These are phyloP conservation scores for Leucophenga montana DNA, from an alignment of 2,888 invertebrate genomes.

Conservation along the genomic window DNA sequence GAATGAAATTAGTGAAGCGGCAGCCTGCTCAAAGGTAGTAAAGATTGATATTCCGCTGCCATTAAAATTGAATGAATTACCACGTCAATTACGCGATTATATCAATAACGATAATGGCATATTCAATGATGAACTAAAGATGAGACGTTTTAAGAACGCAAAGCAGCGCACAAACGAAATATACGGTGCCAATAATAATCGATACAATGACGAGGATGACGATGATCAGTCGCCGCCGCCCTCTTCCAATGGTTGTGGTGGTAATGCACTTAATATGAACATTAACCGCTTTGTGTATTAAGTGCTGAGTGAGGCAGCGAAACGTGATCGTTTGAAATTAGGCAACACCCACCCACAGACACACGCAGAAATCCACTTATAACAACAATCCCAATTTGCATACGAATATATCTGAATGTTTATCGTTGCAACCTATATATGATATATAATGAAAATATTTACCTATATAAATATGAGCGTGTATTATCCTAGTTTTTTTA, in stretches of 20 bases:
- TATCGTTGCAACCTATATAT: constrained; percentile 16
- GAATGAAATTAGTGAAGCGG: constrained; percentile 51
- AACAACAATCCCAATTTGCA: neutral
- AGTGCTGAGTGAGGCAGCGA: constrained; percentile 32
- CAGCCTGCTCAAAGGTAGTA: constrained; percentile 60
- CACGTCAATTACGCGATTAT: constrained; percentile 68
- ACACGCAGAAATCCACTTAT: neutral
- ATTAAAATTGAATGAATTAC: constrained; percentile 67
- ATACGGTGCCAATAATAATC: constrained; percentile 43
- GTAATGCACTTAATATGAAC: constrained; percentile 68
- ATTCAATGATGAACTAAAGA: constrained; percentile 65
- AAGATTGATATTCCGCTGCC: constrained; percentile 63
- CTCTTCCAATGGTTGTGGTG: constrained; percentile 68
- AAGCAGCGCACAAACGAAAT: constrained; percentile 38
- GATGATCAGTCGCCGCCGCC: constrained; percentile 71
- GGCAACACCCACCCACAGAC: constrained; percentile 1
- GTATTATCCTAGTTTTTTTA: too few relatives aligned
- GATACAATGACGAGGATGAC: constrained; percentile 62
- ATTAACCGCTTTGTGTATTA: constrained; percentile 71
- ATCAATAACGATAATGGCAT: constrained; percentile 69
- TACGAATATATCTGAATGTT: constrained; percentile 20
- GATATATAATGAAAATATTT: constrained; percentile 36
- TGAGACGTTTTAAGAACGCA: constrained; percentile 60
- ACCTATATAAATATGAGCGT: constrained; percentile 29
- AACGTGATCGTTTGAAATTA: too few relatives aligned